phyloP scores from a whole-genome alignment of 1,140 invertebrate species.

The Riptortus pedestris region DNA sequence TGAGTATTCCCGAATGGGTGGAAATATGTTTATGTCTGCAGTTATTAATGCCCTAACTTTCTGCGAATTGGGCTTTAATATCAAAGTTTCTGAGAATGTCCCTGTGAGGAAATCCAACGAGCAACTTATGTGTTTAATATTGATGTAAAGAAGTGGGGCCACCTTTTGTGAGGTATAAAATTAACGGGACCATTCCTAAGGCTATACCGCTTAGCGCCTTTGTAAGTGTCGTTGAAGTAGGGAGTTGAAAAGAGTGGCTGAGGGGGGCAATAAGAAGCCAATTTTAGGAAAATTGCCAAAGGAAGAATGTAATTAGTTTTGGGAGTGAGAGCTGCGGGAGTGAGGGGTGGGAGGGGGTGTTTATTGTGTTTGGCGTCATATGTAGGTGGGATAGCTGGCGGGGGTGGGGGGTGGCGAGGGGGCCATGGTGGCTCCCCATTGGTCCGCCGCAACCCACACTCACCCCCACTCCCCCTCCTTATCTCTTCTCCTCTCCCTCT shows the following conservation, averaged over 20 bases:
- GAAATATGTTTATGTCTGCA: too few species aligned
- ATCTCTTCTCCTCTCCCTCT: not conserved
- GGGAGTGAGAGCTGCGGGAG: constrained; percentile 10
- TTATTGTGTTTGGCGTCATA: constrained; percentile 31
- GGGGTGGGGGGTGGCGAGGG: constrained; percentile 15
- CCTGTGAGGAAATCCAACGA: too few species aligned
- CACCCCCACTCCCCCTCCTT: not conserved
- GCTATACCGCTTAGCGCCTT: not conserved
- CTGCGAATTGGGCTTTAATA: too few species aligned
- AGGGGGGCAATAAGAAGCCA: constrained; percentile 26
- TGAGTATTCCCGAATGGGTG: too few species aligned
- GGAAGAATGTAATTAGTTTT: constrained; percentile 28
- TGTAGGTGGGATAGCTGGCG: constrained; percentile 21
- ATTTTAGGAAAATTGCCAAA: constrained; percentile 28
- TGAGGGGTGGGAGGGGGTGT: constrained; percentile 21
- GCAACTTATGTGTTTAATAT: too few species aligned
- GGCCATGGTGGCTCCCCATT: constrained; percentile 32
- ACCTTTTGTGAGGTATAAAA: too few species aligned
- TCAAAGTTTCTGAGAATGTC: too few species aligned
- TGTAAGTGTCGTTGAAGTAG: not conserved
- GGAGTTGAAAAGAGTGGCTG: not conserved
- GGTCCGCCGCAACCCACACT: constrained; percentile 32
- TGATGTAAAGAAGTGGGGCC: too few species aligned
- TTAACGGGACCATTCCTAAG: too few species aligned
- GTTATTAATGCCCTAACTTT: too few species aligned